Base-by-base conservation (phyloP, 30 jellyfish, hydroid and myxozoan species). In the Catostylus mosaicus region DNA sequence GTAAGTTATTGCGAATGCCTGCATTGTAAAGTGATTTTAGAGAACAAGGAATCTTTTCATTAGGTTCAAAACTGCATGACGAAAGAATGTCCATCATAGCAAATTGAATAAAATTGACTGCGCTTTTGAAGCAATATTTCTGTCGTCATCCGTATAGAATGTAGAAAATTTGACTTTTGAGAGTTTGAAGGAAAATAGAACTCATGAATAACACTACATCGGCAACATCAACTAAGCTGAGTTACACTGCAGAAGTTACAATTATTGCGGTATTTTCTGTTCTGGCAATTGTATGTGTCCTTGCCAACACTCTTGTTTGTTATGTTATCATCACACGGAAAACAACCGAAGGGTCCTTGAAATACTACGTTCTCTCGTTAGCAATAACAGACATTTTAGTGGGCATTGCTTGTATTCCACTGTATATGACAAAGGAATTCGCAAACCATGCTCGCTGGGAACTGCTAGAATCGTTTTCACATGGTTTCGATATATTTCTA, bases 361-460 rank as follows among this genome's bases (percentile, higher is more conserved):
- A 59, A 37, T 59, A 59, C 71, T 59, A 59, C 24, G 71, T 59
- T 3, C 24, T 59, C 38, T 59, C 71, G 11, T 59, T 59, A 37
- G 71, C 71, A 16, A 59, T 59, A 19, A 59, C 71, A 22, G 71
- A 59, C 38, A 59, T 59, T 16, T 59, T 59, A 23, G 71, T 59
- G 10, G 71, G 71, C 12, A 37, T 23, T 22, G 71, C 71, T 20
- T 59, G 71, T 27, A 59, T 59, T 19, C 71, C 71, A 0, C 12
- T 59, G 2, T 59, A 19, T 24, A 6, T 59, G 24, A 1, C 71
- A 23, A 59, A 59, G 38, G 71, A 59, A 27, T 24, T 9, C 24
- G 24, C 26, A 3, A 9, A 11, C 12, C 38, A 16, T n/a, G 71
- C 71, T 35, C 10, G 24, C n/a, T 59, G 71, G 71, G 11, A 59